These are phyloP conservation scores for Nomada lathburiana DNA, from an alignment of 2,888 invertebrate genomes.

Conservation along the genomic window DNA sequence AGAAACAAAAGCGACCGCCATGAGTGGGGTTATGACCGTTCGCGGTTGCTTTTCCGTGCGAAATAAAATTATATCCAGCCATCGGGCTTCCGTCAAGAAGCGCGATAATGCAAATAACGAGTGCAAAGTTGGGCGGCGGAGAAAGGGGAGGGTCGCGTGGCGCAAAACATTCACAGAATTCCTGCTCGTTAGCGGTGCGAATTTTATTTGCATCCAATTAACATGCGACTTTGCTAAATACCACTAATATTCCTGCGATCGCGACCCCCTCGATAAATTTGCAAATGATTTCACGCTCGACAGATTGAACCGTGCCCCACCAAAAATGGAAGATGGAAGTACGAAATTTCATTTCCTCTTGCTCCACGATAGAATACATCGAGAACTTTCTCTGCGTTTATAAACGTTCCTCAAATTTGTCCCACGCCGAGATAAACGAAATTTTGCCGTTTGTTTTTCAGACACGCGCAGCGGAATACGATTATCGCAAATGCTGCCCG, in stretches of 20 bases:
- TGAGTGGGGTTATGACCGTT: neutral
- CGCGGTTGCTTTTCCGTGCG: neutral
- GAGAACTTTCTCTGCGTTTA: no score
- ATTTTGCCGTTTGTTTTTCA: constrained; percentile 24
- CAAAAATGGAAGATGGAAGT: neutral
- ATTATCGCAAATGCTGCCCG: neutral
- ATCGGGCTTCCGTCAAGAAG: constrained; percentile 4
- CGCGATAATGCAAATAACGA: neutral
- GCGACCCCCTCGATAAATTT: constrained; percentile 20
- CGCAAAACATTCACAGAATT: constrained; percentile 32
- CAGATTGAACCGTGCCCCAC: constrained; percentile 3
- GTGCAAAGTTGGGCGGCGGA: neutral
- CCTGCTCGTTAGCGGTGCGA: constrained; percentile 35
- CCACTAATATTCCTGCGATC: constrained; percentile 23
- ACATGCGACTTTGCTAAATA: constrained; percentile 50
- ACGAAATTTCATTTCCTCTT: neutral
- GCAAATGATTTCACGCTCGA: constrained; percentile 16
- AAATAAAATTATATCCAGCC: neutral
- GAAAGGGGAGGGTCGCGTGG: neutral
- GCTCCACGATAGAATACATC: no score
- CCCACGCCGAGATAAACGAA: neutral
- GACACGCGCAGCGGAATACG: constrained; percentile 4
- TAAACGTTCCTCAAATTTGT: no score
- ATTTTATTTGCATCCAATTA: constrained; percentile 57
- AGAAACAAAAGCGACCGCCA: neutral